These are phyloP conservation scores for Myotis myotis DNA, from an alignment of 2,797 vertebrate genomes.

Conservation along the genomic window DNA sequence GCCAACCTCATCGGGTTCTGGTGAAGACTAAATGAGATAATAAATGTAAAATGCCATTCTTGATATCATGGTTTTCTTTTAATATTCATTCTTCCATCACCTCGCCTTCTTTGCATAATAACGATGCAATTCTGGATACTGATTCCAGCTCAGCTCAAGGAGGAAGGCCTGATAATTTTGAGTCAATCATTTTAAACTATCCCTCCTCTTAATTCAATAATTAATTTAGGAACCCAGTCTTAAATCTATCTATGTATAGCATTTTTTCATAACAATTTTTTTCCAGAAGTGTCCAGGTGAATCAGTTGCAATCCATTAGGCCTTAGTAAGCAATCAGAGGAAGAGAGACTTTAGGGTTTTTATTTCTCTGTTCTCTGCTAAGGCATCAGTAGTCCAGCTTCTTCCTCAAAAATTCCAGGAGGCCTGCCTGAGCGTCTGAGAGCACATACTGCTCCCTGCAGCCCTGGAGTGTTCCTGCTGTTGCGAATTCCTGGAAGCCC, in stretches of 20 bases:
- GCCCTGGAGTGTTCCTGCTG: neutral
- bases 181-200: neutral
- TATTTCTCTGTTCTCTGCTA: neutral
- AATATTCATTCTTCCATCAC: neutral
- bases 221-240: neutral
- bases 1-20: neutral
- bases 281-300: neutral
- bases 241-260: neutral
- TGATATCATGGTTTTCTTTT: neutral
- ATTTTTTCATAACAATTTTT: neutral
- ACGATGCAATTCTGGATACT: neutral
- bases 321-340: neutral
- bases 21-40: neutral
- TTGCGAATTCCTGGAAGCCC: neutral
- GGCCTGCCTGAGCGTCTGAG: neutral
- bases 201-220: neutral
- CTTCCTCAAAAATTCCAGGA: neutral
- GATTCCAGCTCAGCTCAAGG: neutral
- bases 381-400: neutral
- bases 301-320: neutral
- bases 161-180: neutral
- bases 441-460: neutral
- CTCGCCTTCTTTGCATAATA: neutral
- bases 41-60: neutral
- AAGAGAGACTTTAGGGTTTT: neutral